These are phyloP conservation scores for Shargacucullia verbasci DNA, from an alignment of 2,888 invertebrate species.

Conservation along the genomic window DNA sequence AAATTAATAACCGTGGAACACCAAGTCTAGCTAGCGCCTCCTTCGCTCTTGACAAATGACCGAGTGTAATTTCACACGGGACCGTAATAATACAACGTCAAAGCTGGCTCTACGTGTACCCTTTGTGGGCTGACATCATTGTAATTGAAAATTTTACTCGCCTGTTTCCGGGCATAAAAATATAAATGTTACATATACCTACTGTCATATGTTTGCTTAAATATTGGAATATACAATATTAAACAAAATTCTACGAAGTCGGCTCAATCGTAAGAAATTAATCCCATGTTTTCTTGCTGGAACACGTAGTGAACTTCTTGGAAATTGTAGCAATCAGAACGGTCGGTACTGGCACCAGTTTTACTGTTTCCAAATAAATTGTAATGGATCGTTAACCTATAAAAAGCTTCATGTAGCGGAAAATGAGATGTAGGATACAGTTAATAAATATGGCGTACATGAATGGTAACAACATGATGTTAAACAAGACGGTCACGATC, in stretches of 20 bases:
- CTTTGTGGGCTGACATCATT: constrained; percentile 52
- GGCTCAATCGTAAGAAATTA: constrained; percentile 10
- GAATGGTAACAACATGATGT: constrained; percentile 44
- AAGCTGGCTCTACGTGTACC: constrained; percentile 57
- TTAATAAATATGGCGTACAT: constrained; percentile 41
- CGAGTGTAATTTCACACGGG: constrained; percentile 87
- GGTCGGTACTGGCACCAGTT: constrained; percentile 26
- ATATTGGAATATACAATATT: background rate
- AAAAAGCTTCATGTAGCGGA: constrained; percentile 26
- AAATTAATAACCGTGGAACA: constrained; percentile 85
- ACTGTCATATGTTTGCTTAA: constrained; percentile 17
- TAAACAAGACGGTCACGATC: constrained; percentile 51
- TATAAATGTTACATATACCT: constrained; percentile 31
- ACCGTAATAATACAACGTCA: constrained; percentile 73
- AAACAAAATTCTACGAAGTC: constrained; percentile 2
- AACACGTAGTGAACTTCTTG: constrained; percentile 13
- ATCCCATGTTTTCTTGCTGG: constrained; percentile 12
- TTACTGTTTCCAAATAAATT: constrained; percentile 37
- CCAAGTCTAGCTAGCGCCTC: constrained; percentile 77
- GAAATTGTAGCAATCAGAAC: constrained; percentile 27
- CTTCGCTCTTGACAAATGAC: constrained; percentile 84
- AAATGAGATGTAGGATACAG: constrained; percentile 33
- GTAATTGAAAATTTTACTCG: constrained; percentile 53
- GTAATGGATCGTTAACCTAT: constrained; percentile 36
- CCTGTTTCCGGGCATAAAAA: constrained; percentile 35